Evolutionary conservation across 2,797 vertebrate species (phyloP).

Genomic region (Chelonia mydas): DNA sequence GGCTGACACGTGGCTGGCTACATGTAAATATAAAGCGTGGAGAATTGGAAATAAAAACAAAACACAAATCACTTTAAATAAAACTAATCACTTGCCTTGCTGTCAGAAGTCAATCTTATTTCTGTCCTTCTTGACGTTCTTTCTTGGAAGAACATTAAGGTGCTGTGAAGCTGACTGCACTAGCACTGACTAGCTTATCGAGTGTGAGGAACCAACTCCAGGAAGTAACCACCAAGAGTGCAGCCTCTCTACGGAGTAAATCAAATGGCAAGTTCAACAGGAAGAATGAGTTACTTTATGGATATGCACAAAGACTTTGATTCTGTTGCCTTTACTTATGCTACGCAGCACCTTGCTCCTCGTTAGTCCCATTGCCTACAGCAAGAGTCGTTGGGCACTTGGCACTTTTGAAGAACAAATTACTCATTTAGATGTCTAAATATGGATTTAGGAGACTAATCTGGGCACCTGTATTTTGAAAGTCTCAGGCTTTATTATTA

Average conservation of each 20-base stretch:
- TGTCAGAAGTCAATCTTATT: conserved; percentile 31
- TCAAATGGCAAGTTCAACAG: background rate
- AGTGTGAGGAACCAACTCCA: background rate
- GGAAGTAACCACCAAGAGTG: conserved; percentile 20
- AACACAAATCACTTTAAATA: background rate
- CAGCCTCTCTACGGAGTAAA: background rate
- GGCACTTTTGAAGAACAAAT: background rate
- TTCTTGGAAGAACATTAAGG: background rate
- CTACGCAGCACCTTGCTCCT: background rate
- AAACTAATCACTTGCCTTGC: background rate
- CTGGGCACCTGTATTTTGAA: background rate
- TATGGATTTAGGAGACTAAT: background rate
- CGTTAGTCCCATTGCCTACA: background rate
- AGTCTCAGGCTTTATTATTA: background rate
- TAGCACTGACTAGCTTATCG: conserved; percentile 11
- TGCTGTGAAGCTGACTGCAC: accelerated
- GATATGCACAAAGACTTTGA: background rate
- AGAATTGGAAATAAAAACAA: conserved; percentile 5
- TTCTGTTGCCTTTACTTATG: background rate
- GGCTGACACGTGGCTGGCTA: background rate
- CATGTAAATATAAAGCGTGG: background rate
- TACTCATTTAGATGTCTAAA: background rate
- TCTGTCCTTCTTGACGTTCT: background rate
- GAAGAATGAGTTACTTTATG: background rate
- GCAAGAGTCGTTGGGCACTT: accelerated